Base-by-base conservation (phyloP, 2,888 invertebrate species). In the Polydrusus cervinus region DNA sequence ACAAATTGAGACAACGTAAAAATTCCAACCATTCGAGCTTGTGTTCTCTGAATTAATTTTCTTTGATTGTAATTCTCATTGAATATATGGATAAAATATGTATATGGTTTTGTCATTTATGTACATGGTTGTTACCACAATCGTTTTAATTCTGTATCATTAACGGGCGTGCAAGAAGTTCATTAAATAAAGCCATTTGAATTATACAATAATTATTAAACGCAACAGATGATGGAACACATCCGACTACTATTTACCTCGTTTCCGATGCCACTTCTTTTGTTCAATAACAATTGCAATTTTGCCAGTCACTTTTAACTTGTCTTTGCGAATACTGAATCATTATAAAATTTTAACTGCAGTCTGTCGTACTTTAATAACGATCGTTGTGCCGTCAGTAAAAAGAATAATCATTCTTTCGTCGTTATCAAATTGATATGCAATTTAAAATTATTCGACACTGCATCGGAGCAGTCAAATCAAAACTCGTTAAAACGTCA, bases 401-500 rank as follows among this genome's bases (percentile, higher is more conserved):
- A 55, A 66, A 55, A 65, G 40, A 55, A 14, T 47, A n/a, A 40
- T 20, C 55, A 40, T 45, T 43, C 40, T 68, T 40, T 47, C 47
- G 57, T 45, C 55, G 30, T 67, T 73, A 73, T 73, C 57, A 66
- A 68, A 69, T 53, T 69, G 57, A 61, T 60, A 43, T 51, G 67
- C 73, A 67, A 61, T 73, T 73, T 62, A 53, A 20, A 68, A 61
- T 68, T 60, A 61, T 16, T 68, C 47, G 62, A 69, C 68, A 64
- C 61, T 16, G 55, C 64, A 69, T 74, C 69, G 61, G 18, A 30
- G 13, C 62, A 73, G 67, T 73, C 67, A 62, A 67, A 73, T 73
- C n/a, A 60, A 16, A 34, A 30, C 55, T 25, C 25, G 55, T 20
- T 55, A 14, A n/a, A 6, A 30, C 1, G 34, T 55, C n/a, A n/a